Percentiles rank a stretch among this genome's conserved stretches.
phyloP scores from a whole-genome alignment of 2,888 invertebrate genomes.

The Acanthosepion esculentum region DNA sequence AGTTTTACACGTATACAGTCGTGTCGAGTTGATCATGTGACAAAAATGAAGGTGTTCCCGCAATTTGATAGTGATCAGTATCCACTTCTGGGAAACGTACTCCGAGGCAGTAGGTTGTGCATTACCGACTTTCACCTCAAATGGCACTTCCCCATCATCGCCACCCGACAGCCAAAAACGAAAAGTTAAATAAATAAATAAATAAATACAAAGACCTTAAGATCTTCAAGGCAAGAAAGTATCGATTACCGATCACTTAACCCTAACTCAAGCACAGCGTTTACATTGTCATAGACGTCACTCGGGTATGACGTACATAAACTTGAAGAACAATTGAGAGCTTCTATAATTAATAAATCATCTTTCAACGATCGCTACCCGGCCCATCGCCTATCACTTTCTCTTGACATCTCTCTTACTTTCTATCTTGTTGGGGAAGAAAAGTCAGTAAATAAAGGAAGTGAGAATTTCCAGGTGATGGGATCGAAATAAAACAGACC shows the following conservation, averaged over 20 bases:
- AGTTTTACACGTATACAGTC: neutral
- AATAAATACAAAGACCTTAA: neutral
- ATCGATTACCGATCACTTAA: neutral
- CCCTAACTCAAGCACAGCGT: neutral
- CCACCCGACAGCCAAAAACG: neutral
- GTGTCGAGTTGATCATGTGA: neutral
- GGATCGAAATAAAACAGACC: neutral
- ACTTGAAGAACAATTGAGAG: neutral
- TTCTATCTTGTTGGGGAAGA: neutral
- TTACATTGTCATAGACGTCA: neutral
- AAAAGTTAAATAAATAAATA: neutral
- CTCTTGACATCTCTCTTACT: neutral
- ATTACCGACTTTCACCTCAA: neutral
- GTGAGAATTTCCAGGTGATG: neutral
- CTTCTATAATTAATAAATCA: neutral
- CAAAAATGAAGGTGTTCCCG: constrained; percentile 8
- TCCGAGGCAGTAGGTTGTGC: neutral
- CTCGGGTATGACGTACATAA: neutral
- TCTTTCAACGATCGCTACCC: neutral
- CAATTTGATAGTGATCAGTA: neutral
- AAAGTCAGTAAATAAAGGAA: neutral
- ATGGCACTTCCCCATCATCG: neutral
- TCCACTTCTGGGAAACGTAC: neutral
- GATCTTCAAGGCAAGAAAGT: neutral
- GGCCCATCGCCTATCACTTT: neutral